phyloP scores from a whole-genome alignment of 1,140 invertebrate genomes.

The Tribolium madens region DNA sequence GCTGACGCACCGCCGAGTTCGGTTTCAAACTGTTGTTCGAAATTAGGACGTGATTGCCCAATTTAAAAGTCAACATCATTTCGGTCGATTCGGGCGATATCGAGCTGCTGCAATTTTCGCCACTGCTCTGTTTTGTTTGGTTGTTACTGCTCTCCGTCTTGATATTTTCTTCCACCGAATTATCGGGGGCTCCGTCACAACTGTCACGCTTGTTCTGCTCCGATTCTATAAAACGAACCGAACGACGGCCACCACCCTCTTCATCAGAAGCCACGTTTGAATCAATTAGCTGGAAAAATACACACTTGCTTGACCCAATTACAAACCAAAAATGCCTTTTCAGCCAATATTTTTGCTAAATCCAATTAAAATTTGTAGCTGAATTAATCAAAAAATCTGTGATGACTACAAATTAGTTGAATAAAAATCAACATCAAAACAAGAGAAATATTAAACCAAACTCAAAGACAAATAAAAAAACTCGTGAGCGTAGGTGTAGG shows the following conservation, averaged over 20 bases:
- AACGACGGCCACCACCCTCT: constrained; percentile 66
- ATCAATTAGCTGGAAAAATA: constrained; percentile 56
- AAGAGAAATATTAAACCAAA: no score
- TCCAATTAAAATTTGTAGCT: no score
- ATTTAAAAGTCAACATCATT: constrained; percentile 71
- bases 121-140: constrained; percentile 34
- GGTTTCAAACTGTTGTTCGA: constrained; percentile 73
- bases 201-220: constrained; percentile 56
- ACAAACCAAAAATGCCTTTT: background rate
- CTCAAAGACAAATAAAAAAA: no score
- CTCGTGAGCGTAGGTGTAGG: no score
- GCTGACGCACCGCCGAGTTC: constrained; percentile 80
- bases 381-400: no score
- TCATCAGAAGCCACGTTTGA: constrained; percentile 65
- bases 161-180: constrained; percentile 50
- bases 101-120: constrained; percentile 36
- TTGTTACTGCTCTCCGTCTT: constrained; percentile 9
- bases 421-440: no score
- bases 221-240: constrained; percentile 68
- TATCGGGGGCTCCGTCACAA: constrained; percentile 59
- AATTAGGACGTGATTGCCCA: constrained; percentile 71
- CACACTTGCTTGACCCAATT: no score
- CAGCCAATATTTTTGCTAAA: no score
- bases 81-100: constrained; percentile 65
- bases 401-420: no score